phyloP scores from a whole-genome alignment of 2,797 vertebrate genomes.

The Lateolabrax maculatus region DNA sequence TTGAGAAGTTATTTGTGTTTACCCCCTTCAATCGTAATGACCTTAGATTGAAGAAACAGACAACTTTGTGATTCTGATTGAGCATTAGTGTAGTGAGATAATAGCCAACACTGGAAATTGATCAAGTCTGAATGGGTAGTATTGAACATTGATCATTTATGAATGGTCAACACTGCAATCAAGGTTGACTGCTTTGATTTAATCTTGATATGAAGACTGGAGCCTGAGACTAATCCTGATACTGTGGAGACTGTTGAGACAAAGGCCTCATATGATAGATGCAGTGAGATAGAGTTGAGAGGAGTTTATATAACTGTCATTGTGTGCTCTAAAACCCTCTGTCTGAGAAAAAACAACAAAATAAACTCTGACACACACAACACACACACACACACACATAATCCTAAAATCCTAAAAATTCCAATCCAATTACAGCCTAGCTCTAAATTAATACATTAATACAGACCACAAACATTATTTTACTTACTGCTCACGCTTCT shows the following conservation, averaged over 20 bases:
- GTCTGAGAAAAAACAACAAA: neutral
- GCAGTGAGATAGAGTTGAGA: neutral
- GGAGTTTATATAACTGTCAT: neutral
- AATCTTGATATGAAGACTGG: constrained; percentile 43
- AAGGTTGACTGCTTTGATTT: constrained; percentile 57
- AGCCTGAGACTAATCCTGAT: constrained; percentile 25
- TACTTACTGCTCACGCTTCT: neutral
- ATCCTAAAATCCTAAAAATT: too few relatives aligned
- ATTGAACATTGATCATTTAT: constrained; percentile 48
- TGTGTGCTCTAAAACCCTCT: neutral
- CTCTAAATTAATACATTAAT: neutral
- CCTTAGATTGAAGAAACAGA: constrained; percentile 37
- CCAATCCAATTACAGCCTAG: neutral
- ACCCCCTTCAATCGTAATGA: constrained; percentile 33
- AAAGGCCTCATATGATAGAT: constrained; percentile 17
- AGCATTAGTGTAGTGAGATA: constrained; percentile 29
- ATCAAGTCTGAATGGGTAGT: constrained; percentile 47
- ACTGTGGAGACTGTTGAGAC: constrained; percentile 36
- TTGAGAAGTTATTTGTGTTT: constrained; percentile 37
- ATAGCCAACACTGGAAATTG: constrained; percentile 20
- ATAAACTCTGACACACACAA: neutral
- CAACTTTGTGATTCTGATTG: constrained; percentile 47
- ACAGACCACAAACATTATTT: neutral
- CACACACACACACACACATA: neutral
- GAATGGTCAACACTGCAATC: constrained; percentile 49